Conservation (phyloP, 2,113 vertebrate species). For the Rostratula benghalensis region DNA sequence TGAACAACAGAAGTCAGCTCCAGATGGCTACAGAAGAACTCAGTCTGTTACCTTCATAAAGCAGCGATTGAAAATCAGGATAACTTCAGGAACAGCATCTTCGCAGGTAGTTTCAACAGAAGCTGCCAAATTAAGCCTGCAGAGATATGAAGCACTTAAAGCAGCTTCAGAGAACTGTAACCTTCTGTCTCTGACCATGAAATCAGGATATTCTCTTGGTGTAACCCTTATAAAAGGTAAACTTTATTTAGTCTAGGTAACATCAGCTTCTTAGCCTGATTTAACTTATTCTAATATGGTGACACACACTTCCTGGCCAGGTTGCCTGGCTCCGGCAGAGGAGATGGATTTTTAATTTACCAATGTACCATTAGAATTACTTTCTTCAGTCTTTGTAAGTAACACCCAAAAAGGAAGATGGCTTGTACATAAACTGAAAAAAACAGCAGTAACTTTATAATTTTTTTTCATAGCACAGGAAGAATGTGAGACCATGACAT, state of each 20-base stretch:
- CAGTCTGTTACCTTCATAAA: background rate
- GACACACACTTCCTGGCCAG: background rate
- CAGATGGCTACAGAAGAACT: slow-evolving; percentile 18
- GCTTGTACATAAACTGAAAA: background rate
- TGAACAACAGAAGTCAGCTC: slow-evolving; percentile 21
- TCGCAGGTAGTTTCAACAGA: background rate
- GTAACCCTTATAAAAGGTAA: background rate
- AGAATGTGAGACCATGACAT: background rate
- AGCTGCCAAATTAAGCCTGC: background rate
- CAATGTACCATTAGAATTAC: background rate
- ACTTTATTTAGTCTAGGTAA: background rate
- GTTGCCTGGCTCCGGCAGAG: background rate
- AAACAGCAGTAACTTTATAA: background rate
- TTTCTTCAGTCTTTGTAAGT: background rate
- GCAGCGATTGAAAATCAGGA: background rate
- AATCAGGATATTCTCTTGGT: background rate
- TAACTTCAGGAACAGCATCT: background rate
- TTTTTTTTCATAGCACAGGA: background rate
- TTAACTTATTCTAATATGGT: background rate
- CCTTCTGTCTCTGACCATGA: background rate
- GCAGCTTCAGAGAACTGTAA: background rate
- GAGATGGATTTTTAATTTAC: background rate
- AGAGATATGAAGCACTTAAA: background rate
- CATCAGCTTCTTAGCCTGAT: background rate
- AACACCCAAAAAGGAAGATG: background rate